Evolutionary conservation across 2,888 invertebrate species (phyloP).

Genomic region (Autographa pulchrina): DNA sequence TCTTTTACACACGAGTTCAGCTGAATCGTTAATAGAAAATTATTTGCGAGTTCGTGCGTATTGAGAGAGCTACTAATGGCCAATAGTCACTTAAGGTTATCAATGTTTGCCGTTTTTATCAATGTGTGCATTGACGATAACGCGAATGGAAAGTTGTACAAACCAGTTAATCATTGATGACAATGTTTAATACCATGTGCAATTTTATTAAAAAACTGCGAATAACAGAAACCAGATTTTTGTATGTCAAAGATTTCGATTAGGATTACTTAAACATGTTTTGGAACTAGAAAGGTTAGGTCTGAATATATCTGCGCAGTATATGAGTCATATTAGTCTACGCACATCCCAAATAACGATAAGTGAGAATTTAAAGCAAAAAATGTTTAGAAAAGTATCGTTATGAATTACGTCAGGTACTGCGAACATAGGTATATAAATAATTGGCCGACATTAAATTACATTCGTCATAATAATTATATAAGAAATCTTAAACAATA

Average conservation of each 20-base stretch:
- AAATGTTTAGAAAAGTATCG: conserved; percentile 22
- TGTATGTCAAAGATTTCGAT: conserved; percentile 2
- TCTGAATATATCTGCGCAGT: conserved; percentile 4
- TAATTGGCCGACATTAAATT: conserved; percentile 19
- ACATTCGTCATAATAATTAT: conserved; percentile 39
- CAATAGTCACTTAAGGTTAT: conserved; percentile 48
- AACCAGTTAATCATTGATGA: conserved; percentile 27
- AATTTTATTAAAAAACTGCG: conserved; percentile 6
- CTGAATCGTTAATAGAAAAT: conserved; percentile 12
- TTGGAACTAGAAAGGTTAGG: conserved; percentile 6
- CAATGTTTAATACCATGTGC: conserved; percentile 19
- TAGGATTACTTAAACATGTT: conserved; percentile 21
- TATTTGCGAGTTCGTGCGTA: conserved; percentile 16
- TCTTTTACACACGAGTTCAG: neutral
- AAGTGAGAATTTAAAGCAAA: conserved; percentile 28
- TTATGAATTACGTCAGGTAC: conserved; percentile 19
- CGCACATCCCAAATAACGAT: conserved; percentile 30
- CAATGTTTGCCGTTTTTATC: conserved; percentile 54
- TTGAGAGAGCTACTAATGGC: conserved; percentile 38
- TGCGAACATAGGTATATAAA: conserved; percentile 19
- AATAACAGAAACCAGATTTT: neutral
- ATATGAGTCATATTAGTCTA: conserved; percentile 33
- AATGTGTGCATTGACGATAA: conserved; percentile 49
- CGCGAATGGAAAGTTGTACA: conserved; percentile 50
- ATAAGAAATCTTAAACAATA: conserved; percentile 42